Conservation (phyloP, 2,797 vertebrate genomes). For the Coracias cyanogaster region DNA sequence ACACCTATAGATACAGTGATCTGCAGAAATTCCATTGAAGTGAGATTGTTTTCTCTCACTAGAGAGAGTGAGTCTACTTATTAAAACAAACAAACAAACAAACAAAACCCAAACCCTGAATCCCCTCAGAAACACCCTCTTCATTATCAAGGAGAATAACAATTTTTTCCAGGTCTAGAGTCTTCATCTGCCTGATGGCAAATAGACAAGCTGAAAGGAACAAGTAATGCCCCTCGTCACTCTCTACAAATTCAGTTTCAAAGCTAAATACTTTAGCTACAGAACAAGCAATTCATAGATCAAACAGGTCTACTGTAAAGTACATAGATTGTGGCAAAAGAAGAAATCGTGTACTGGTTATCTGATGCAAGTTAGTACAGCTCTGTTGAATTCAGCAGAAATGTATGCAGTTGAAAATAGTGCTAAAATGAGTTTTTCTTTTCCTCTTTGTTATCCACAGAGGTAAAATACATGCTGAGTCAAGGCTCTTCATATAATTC, state of each 20-base stretch:
- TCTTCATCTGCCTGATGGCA: background rate
- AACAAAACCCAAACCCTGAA: too few species aligned
- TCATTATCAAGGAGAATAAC: background rate
- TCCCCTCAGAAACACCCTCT: accelerated
- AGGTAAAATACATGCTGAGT: background rate
- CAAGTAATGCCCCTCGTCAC: background rate
- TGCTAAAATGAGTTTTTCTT: background rate
- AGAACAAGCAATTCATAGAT: background rate
- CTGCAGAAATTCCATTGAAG: background rate
- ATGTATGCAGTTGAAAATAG: background rate
- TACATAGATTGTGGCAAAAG: background rate
- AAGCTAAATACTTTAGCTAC: background rate
- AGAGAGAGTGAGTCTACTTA: background rate
- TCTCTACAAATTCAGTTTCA: background rate
- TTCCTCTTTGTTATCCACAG: background rate
- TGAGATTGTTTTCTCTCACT: background rate
- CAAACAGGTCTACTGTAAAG: background rate
- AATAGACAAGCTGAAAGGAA: background rate
- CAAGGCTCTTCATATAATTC: background rate
- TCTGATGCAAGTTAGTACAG: background rate
- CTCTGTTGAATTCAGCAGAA: background rate
- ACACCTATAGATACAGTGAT: background rate
- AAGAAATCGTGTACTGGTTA: background rate
- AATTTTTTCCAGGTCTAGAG: background rate
- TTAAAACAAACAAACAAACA: background rate